A percentile compares a stretch with the other conserved stretches of the same genome.
Evolutionary conservation across 2,113 vertebrate genomes (phyloP).

Genomic region (Struthidea cinerea): DNA sequence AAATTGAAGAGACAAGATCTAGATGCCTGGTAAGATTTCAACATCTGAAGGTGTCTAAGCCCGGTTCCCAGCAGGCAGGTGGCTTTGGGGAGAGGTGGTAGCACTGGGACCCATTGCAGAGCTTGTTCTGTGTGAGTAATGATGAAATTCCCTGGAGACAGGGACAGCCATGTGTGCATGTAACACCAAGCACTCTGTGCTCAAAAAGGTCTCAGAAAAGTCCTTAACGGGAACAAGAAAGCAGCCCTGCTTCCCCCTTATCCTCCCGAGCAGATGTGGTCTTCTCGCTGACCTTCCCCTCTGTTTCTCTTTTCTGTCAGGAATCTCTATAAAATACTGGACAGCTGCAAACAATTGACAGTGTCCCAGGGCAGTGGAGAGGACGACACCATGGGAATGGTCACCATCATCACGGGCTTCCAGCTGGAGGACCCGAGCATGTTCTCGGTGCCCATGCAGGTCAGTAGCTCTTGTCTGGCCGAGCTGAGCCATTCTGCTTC

Average conservation of each 20-base stretch:
- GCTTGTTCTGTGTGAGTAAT: background rate
- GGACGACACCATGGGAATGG: conserved; percentile 93
- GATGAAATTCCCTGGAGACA: background rate
- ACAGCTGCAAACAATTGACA: conserved; percentile 92
- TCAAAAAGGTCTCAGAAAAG: background rate
- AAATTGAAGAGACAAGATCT: conserved; percentile 92
- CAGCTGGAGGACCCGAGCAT: conserved; percentile 75
- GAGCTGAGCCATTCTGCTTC: background rate
- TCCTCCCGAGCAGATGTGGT: background rate
- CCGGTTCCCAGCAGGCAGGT: background rate
- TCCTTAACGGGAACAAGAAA: background rate
- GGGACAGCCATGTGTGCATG: background rate
- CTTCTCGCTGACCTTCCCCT: background rate
- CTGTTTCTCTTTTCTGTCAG: conserved; percentile 49
- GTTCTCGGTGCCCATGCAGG: conserved; percentile 87
- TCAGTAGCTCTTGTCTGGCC: conserved; percentile 38
- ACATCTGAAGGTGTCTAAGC: background rate
- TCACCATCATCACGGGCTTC: conserved; percentile 89
- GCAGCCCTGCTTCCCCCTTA: background rate
- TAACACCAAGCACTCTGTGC: background rate
- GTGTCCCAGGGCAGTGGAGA: conserved; percentile 89
- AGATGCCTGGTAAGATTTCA: conserved; percentile 84
- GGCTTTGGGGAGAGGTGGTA: background rate
- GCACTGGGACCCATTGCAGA: background rate
- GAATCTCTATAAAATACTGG: conserved; percentile 95